A percentile compares a stretch with the other conserved stretches of the same genome.
Evolutionary conservation across 2,888 invertebrate genomes (phyloP).

Genomic region (Papilio demoleus): DNA sequence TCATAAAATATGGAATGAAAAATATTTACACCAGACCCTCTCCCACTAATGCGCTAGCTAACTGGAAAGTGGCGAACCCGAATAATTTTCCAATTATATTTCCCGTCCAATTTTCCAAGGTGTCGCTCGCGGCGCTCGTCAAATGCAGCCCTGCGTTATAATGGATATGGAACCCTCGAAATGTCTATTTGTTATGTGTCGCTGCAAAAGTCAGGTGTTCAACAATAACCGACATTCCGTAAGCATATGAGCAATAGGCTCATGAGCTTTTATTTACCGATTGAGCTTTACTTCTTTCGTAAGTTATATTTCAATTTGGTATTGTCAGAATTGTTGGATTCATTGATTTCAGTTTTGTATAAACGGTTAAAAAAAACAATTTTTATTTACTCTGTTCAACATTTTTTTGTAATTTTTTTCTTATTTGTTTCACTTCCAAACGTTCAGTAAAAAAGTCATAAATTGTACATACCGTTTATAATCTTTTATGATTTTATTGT

Average conservation of each 20-base stretch:
- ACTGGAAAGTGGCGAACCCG: slow-evolving; percentile 72
- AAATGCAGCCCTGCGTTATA: slow-evolving; percentile 72
- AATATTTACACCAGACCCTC: slow-evolving; percentile 44
- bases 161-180: slow-evolving; percentile 48
- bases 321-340: background rate
- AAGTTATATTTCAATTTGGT: slow-evolving; percentile 22
- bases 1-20: slow-evolving; percentile 22
- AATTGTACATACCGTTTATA: too few relatives aligned
- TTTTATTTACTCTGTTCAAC: background rate
- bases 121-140: slow-evolving; percentile 82
- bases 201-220: slow-evolving; percentile 62
- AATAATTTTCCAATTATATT: slow-evolving; percentile 84
- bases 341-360: too few relatives aligned
- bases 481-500: too few relatives aligned
- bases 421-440: background rate
- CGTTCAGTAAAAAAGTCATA: too few relatives aligned
- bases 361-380: background rate
- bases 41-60: slow-evolving; percentile 52
- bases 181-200: slow-evolving; percentile 55
- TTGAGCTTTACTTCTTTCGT: slow-evolving; percentile 22
- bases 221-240: slow-evolving; percentile 50
- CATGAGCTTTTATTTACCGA: slow-evolving; percentile 20
- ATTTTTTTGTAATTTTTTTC: background rate
- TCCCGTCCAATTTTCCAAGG: slow-evolving; percentile 83
- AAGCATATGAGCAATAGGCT: slow-evolving; percentile 35